Percentiles rank a stretch among this genome's conserved stretches.
Conservation (phyloP, 1,140 invertebrate genomes). For the Drosophila kurseongensis region DNA sequence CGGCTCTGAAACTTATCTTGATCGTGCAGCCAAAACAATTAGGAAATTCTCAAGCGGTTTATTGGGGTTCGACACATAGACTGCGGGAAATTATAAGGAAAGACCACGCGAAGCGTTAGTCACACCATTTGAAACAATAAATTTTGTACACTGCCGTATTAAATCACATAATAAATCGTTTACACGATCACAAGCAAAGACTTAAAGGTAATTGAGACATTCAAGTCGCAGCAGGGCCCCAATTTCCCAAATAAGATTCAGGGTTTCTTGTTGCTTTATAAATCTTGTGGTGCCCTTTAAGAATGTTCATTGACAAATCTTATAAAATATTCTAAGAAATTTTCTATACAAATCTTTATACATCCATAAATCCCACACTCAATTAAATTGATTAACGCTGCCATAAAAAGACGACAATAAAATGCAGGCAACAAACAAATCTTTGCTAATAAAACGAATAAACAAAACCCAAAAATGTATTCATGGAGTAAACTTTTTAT, state of each 20-base stretch:
- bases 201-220: constrained; percentile 45
- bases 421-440: constrained; percentile 54
- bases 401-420: constrained; percentile 44
- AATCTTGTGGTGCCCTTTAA: constrained; percentile 2
- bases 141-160: constrained; percentile 11
- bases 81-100: background rate
- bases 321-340: constrained; percentile 1
- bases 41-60: background rate
- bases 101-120: constrained; percentile 3
- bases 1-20: constrained; percentile 27
- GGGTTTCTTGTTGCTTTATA: background rate
- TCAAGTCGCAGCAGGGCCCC: constrained; percentile 35
- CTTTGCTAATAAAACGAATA: constrained; percentile 59
- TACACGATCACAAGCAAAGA: constrained; percentile 7
- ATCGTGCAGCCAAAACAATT: constrained; percentile 19
- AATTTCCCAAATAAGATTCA: constrained; percentile 7
- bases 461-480: constrained; percentile 21
- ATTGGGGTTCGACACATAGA: background rate
- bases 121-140: constrained; percentile 10
- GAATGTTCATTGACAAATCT: constrained; percentile 39
- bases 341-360: constrained; percentile 17
- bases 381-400: constrained; percentile 66
- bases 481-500: constrained; percentile 44
- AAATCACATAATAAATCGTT: constrained; percentile 23
- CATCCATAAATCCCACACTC: constrained; percentile 46